Base-by-base conservation (phyloP, 2,113 vertebrate species). In the Oryzias melastigma region DNA sequence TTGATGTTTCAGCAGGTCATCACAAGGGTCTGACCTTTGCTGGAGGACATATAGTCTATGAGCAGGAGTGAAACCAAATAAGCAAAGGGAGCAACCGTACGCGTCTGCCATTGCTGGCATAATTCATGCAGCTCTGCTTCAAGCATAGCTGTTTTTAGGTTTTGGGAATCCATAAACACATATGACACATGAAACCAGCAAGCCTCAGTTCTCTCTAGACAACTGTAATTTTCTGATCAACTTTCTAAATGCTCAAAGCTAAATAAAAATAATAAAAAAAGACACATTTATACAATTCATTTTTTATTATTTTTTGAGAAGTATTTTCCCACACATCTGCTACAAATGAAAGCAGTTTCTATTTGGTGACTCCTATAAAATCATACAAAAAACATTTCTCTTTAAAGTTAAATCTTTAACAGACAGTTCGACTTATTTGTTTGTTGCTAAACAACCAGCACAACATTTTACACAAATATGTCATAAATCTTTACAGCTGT, bases 91-190 rank as follows among this genome's bases (percentile, higher is more conserved):
- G 77, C 82, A 73, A 80, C 68, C 77, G 71, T 81, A 83, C 84
- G 69, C 85, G 72, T 81, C 83, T 84, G 59, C 75, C 85, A 89
- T 90, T 71, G 80, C 83, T 86, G 80, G 67, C 70, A 85, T 88
- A 78, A 83, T 85, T 83, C 73, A 78, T 57, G 84, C 78, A 81
- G 84, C 82, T 85, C 83, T 75, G 56, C 76, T 76, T 87, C 75
- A 72, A 68, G 65, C 85, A 80, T 64, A 77, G 81, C 85, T 87
- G 80, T 83, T 87, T 89, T 86, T 83, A 89, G 83, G 75, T 73
- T 64, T 35, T 43, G 62, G 75, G 78, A 74, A 71, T 80, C 75
- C 51, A 73, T 79, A 79, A 81, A 86, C 75, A 78, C 70, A 75
- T 51, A 18, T 48, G 67, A 74, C 78, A 80, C 73, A 63, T 78